phyloP scores from a whole-genome alignment of 2,797 vertebrate genomes.

The Parambassis ranga region DNA sequence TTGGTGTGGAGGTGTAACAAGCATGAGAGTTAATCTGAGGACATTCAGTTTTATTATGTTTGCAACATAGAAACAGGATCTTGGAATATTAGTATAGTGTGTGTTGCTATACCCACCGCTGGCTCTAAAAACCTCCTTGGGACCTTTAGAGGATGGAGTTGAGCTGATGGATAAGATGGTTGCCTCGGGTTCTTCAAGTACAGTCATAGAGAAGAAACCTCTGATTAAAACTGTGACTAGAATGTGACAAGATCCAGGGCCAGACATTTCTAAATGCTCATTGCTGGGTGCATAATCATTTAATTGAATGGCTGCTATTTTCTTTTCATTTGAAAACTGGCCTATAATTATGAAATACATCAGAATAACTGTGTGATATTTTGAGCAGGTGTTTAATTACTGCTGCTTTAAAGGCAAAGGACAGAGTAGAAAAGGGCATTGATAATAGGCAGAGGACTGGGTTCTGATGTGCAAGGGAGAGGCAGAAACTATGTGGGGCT shows the following conservation, averaged over 20 bases:
- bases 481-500: neutral
- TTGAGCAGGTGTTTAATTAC: conserved; percentile 53
- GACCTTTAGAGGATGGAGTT: neutral
- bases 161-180: neutral
- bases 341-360: conserved; percentile 45
- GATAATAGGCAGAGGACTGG: conserved; percentile 12
- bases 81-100: neutral
- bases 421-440: neutral
- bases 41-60: no score
- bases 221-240: neutral
- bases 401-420: conserved; percentile 14
- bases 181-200: neutral
- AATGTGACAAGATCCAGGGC: conserved; percentile 13
- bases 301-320: conserved; percentile 23
- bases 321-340: conserved; percentile 28
- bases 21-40: no score
- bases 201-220: neutral
- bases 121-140: neutral
- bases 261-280: conserved; percentile 11
- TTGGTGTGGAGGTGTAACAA: no score
- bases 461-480: conserved; percentile 1
- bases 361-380: conserved; percentile 35
- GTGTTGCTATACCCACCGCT: neutral
- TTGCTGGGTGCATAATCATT: conserved; percentile 13
- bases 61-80: no score